Base-by-base conservation (phyloP, 2,888 invertebrate genomes). In the Caenorhabditis parvicauda region DNA sequence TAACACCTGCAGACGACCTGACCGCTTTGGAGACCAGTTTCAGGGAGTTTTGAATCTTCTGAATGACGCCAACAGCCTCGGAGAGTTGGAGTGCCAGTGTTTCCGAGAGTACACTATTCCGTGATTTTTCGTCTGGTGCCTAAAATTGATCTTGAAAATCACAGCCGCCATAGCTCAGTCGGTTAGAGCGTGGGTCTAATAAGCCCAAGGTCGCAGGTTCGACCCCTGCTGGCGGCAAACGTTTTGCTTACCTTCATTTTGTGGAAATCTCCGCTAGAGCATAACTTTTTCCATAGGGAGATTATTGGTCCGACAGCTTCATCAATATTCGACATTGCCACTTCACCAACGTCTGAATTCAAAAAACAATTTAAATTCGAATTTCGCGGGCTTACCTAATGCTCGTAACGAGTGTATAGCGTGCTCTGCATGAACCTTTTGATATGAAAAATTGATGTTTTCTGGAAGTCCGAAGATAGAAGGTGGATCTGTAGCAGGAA, bases 371-470 rank as follows among this genome's bases (percentile, higher is more conserved):
- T 19, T 12, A 41, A n/a, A n/a, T 12, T 41, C 19, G n/a, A n/a
- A 9, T 9, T 41, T 41, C 14, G 14, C 19, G 19, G 9, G 21
- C 41, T 38, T n/a, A 69, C 66, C 59, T 0, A 62, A 37, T 25
- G 53, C 64, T 35, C 77, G 86, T 5, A 90, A 83, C 59, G 88
- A 86, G 1, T 82, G 81, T 46, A 90, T 84, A n/a, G 89, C 87
- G 56, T 82, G 78, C 28, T 73, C 75, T 60, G 86, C 85, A 3
- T 88, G 86, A 53, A 87, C 88, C 67, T 87, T 87, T 82, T 92
- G 91, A 87, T 90, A 89, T 7, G 90, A 89, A 49, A 88, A 85
- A 66, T 90, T 88, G 58, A 92, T 90, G 81, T 93, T 94, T 49
- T 88, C 88, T 0, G 94, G 90, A 45, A 94, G 84, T 2, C 91